Conservation (phyloP, 2,888 invertebrate genomes). For the Ceraclea dissimilis region DNA sequence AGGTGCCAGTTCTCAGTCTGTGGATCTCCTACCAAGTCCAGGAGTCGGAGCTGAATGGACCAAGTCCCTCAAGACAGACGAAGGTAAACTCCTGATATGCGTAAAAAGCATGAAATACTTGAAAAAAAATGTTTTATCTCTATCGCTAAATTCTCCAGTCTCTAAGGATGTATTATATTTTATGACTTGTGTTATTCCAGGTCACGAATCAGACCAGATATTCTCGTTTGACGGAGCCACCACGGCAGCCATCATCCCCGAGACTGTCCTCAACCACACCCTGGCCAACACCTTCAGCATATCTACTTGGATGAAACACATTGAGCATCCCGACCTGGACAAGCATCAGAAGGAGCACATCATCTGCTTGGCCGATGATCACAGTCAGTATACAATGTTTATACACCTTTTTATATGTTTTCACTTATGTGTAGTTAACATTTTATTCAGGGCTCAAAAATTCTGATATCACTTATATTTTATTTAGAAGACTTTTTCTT, state of each 20-base stretch:
- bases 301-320: constrained; percentile 93
- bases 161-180: no score
- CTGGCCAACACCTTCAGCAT: constrained; percentile 81
- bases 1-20: constrained; percentile 68
- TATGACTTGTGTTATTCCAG: constrained; percentile 28
- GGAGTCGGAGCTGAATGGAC: constrained; percentile 76
- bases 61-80: constrained; percentile 72
- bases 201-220: constrained; percentile 78
- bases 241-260: constrained; percentile 80
- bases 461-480: no score
- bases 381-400: constrained; percentile 59
- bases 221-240: constrained; percentile 92
- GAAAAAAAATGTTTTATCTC: no score
- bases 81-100: no score
- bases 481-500: no score
- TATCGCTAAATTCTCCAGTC: background rate
- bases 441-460: background rate
- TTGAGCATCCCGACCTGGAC: constrained; percentile 67
- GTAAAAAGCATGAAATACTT: no score
- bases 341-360: constrained; percentile 94
- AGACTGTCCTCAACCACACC: constrained; percentile 64
- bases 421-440: background rate
- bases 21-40: constrained; percentile 80
- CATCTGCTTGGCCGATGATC: constrained; percentile 94
- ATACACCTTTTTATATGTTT: background rate